Evolutionary conservation across 1,140 invertebrate genomes (phyloP).

Genomic region (Hydropsyche tenuis): DNA sequence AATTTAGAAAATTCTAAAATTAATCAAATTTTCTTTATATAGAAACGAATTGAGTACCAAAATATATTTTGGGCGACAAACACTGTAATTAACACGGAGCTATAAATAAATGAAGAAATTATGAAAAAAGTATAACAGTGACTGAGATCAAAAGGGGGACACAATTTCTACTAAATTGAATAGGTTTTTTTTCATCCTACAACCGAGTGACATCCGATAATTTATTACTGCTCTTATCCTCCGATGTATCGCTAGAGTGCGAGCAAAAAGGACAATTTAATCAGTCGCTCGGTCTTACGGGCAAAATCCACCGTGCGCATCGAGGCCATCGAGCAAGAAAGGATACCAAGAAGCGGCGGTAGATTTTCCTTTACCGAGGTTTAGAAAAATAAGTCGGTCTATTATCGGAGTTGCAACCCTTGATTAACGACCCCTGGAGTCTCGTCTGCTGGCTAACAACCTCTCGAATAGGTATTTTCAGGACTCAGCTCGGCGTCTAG

Average conservation of each 20-base stretch:
- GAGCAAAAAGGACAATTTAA: constrained; percentile 39
- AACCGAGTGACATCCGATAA: neutral
- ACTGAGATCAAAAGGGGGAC: too few species aligned
- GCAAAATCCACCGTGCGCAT: neutral
- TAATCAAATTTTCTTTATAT: too few species aligned
- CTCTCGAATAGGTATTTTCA: constrained; percentile 19
- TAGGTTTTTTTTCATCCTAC: too few species aligned
- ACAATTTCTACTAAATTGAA: too few species aligned
- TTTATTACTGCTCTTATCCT: neutral
- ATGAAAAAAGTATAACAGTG: too few species aligned
- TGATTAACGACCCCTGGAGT: constrained; percentile 45
- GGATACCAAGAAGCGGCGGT: neutral
- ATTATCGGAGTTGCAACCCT: constrained; percentile 43
- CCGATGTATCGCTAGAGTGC: neutral
- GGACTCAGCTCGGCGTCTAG: neutral
- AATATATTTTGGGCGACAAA: too few species aligned
- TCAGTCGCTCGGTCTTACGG: constrained; percentile 34
- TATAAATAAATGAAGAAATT: too few species aligned
- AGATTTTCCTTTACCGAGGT: constrained; percentile 31
- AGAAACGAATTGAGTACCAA: too few species aligned
- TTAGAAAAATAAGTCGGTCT: constrained; percentile 49
- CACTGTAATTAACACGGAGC: too few species aligned
- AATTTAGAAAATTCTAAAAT: too few species aligned
- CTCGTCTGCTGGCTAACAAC: constrained; percentile 38
- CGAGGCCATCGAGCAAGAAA: too few species aligned